Evolutionary conservation across 2,888 invertebrate genomes (phyloP).

Genomic region (Eudemis profundana): DNA sequence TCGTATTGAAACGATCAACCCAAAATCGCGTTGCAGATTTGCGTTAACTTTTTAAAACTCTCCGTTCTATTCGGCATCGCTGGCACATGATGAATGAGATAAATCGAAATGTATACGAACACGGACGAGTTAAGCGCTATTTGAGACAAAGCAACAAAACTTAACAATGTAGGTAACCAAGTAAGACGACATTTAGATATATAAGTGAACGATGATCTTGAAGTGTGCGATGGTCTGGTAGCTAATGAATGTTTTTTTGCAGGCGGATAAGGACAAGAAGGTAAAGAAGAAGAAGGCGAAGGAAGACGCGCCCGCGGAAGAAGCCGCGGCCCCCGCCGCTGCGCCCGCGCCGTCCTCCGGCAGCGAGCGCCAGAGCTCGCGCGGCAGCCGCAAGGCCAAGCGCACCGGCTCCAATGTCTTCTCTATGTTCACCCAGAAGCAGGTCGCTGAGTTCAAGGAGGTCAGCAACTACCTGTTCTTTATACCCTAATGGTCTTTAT

Average conservation of each 20-base stretch:
- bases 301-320: slow-evolving; percentile 87
- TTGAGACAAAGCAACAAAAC: neutral
- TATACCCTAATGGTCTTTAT: no score
- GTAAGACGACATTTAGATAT: no score
- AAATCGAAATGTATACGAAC: neutral
- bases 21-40: no score
- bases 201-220: no score
- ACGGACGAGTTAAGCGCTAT: neutral
- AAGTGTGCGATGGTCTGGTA: neutral
- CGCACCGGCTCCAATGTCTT: slow-evolving; percentile 97
- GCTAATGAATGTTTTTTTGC: slow-evolving; percentile 45
- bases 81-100: neutral
- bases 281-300: slow-evolving; percentile 93
- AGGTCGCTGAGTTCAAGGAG: slow-evolving; percentile 98
- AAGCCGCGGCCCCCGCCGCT: slow-evolving; percentile 89
- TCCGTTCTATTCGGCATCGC: neutral
- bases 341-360: slow-evolving; percentile 86
- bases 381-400: slow-evolving; percentile 93
- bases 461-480: slow-evolving; percentile 72
- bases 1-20: no score
- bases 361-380: slow-evolving; percentile 90
- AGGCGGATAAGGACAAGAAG: slow-evolving; percentile 98
- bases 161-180: slow-evolving; percentile 3
- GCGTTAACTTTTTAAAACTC: no score
- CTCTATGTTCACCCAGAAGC: slow-evolving; percentile 98